Evolutionary conservation across 2,797 vertebrate genomes (phyloP), one percentile per base, ranked within the genome.

Genomic region (Tarsius wallacei): DNA sequence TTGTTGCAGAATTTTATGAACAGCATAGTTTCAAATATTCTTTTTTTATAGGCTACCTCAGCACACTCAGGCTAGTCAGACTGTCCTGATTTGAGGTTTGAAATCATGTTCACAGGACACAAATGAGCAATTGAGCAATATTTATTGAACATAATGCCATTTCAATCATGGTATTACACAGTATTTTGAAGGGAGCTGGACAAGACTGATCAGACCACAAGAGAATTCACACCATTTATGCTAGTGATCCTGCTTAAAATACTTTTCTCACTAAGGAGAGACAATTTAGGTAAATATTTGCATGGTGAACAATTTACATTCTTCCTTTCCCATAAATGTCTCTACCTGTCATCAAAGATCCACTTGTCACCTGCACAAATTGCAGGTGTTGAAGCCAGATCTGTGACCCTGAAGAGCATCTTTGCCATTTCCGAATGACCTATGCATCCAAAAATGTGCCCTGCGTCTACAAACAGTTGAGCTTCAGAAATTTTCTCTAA

Each of bases 371-470:
- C 96, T 64, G 47, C 85, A 33, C 94, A 96, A 87, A 96, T 87
- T 78, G 95, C 81, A 98, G 97, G 96, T 93, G 47, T 6, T 96
- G 42, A 55, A 96, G 77, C 78, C 73, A 33, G 7, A 64, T 85
- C 68, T 94, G 19, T 49, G 31, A 97, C 57, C 26, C 94, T 83
- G 49, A 96, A 81, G 19, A 71, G 28, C 87, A 53, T 5, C 70
- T 96, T 97, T 97, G 21, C 87, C 61, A 61, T 51, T 74, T 47
- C 71, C 12, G 86, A 97, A 53, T 95, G 89, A 93, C 94, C 95
- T 97, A 33, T 78, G n/a, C 42, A 76, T 93, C 90, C 59, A 96
- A 96, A 93, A 97, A 94, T 88, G 74, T 90, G 93, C 94, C 96
- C 70, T 42, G 0, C 0, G 7, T 87, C 97, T 84, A 85, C 71